phyloP scores from a whole-genome alignment of 2,888 invertebrate genomes.

The Sarcophaga subvicina region DNA sequence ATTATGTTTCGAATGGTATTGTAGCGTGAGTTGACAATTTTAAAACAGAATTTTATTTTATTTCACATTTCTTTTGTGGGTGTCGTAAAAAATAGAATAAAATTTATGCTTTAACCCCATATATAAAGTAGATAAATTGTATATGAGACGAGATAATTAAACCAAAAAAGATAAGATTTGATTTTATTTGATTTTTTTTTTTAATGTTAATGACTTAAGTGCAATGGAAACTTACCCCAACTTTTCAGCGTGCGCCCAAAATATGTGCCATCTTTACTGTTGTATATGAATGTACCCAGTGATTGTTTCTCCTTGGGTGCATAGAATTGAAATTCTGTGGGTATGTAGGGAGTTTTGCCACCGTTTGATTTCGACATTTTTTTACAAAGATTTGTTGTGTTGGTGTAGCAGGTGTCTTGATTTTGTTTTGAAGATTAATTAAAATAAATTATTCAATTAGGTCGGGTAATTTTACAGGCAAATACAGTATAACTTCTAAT shows the following conservation, averaged over 20 bases:
- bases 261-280: constrained; percentile 76
- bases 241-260: constrained; percentile 79
- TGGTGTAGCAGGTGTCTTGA: background rate
- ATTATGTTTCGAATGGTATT: no score
- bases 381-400: constrained; percentile 50
- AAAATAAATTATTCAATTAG: constrained; percentile 31
- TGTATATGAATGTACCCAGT: constrained; percentile 76
- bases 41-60: no score
- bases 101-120: no score
- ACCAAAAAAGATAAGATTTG: no score
- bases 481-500: constrained; percentile 2
- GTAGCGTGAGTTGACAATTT: no score
- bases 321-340: constrained; percentile 76
- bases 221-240: constrained; percentile 78
- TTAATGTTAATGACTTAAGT: background rate
- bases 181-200: background rate
- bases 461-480: constrained; percentile 27
- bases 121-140: no score
- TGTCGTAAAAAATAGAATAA: constrained; percentile 15
- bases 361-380: constrained; percentile 78
- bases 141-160: no score
- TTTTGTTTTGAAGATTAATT: constrained; percentile 16
- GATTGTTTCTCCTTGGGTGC: constrained; percentile 76
- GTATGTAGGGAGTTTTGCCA: constrained; percentile 70
- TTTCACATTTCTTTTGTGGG: constrained; percentile 8